Base-by-base conservation (phyloP, 1,140 invertebrate genomes). In the Drosophila bipectinata region DNA sequence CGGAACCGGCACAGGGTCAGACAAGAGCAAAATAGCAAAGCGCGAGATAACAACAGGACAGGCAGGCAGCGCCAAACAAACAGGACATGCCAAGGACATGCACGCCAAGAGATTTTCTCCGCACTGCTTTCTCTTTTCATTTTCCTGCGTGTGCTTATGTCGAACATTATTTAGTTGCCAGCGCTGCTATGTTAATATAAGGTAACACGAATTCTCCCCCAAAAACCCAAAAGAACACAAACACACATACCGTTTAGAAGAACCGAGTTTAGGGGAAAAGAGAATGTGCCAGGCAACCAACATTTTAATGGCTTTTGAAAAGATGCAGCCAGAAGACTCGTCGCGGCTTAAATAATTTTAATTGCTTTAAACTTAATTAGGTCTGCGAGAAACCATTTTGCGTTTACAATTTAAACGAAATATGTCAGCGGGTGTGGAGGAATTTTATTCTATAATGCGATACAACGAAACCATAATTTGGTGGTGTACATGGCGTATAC, bases 131-230 rank as follows among this genome's bases (percentile, higher is more conserved):
- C 34, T 37, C 34, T 12, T 37, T 37, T 4, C 34, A 5, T 21
- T 47, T 9, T 24, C 3, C 15, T 0, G 28, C 61, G 54, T 28
- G 37, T 63, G 14, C 15, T 34, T 18, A 3, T 79, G 64, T 74
- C 54, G 56, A 62, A 72, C 53, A 54, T 66, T 61, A 77, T 78
- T 69, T 69, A 63, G 68, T 64, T 79, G 75, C 32, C 15, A 68
- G 54, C 56, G 45, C 58, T 68, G 75, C 51, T 71, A 68, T 78
- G 60, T 73, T 73, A 60, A 77, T 68, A 45, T 57, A 66, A 72
- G 53, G 45, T 14, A 74, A 71, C 64, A 60, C n/a, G 44, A 62
- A 41, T 51, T 39, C 45, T 32, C 47, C 30, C 15, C 37, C 49
- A 44, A 34, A 53, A 26, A 21, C 12, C 48, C 12, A 2, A 5